phyloP scores from a whole-genome alignment of 2,113 vertebrate genomes.

The Argyrosomus japonicus region DNA sequence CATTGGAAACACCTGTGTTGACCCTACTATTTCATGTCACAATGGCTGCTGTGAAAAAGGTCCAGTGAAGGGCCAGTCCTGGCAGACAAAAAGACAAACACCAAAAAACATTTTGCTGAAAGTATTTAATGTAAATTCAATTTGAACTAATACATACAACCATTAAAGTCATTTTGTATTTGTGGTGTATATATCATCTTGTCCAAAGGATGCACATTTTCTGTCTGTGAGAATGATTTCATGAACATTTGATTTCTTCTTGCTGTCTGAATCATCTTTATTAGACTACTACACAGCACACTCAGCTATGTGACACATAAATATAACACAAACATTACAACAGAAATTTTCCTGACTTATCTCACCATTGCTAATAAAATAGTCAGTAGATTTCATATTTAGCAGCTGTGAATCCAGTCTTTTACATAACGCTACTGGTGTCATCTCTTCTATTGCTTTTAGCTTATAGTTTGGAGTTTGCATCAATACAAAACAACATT shows the following conservation, averaged over 20 bases:
- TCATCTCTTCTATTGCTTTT: not conserved
- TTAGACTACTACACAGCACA: not conserved
- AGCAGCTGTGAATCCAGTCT: not conserved
- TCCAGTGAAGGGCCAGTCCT: too few relatives aligned
- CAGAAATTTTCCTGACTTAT: not conserved
- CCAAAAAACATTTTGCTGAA: not conserved
- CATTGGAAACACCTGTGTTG: too few relatives aligned
- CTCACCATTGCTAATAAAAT: not conserved
- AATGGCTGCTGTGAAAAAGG: too few relatives aligned
- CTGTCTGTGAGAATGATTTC: not conserved
- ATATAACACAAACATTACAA: not conserved
- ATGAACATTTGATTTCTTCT: not conserved
- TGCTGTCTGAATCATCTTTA: not conserved
- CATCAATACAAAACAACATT: slow-evolving; percentile 68
- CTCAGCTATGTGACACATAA: not conserved
- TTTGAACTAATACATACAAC: slow-evolving; percentile 1
- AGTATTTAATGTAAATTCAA: slow-evolving; percentile 48
- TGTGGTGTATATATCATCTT: not conserved
- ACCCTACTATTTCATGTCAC: too few relatives aligned
- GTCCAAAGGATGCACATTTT: not conserved
- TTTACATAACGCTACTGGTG: not conserved
- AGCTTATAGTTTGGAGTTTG: not conserved
- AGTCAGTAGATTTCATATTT: slow-evolving; percentile 1
- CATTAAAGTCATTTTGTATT: not conserved
- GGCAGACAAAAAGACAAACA: not conserved